phyloP scores from a whole-genome alignment of 2,888 invertebrate genomes.

The Microctonus aethiopoides region DNA sequence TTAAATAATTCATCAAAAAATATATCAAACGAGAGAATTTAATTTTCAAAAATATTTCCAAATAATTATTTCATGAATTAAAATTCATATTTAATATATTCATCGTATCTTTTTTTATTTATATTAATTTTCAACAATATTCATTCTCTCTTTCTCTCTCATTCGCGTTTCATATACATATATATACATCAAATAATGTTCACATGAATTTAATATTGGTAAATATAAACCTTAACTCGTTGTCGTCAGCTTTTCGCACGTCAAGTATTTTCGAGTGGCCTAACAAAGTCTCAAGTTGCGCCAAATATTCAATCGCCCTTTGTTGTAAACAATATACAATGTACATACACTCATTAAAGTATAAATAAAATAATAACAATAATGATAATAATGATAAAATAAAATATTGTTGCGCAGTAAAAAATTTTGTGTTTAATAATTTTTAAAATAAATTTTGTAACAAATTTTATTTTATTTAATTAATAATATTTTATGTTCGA shows the following conservation, averaged over 20 bases:
- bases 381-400: no score
- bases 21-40: not conserved
- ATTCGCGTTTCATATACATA: no score
- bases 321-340: constrained; percentile 49
- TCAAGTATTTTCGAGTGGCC: constrained; percentile 56
- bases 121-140: no score
- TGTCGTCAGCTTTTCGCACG: constrained; percentile 36
- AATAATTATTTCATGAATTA: no score
- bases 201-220: not conserved
- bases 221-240: constrained; percentile 12
- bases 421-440: no score
- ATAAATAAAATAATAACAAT: not conserved
- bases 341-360: constrained; percentile 49
- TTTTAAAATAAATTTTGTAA: no score
- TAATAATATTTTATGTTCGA: no score
- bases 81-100: no score
- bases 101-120: no score
- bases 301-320: constrained; percentile 41
- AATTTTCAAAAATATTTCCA: no score
- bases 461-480: no score
- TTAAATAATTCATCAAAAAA: not conserved
- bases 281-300: constrained; percentile 48
- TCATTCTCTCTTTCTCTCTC: not conserved
- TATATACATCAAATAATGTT: not conserved
- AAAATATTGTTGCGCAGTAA: no score